Percentiles rank a stretch among this genome's conserved stretches.
Evolutionary conservation across 2,797 vertebrate genomes (phyloP).

Genomic region (Gymnoscopelus microlampas): DNA sequence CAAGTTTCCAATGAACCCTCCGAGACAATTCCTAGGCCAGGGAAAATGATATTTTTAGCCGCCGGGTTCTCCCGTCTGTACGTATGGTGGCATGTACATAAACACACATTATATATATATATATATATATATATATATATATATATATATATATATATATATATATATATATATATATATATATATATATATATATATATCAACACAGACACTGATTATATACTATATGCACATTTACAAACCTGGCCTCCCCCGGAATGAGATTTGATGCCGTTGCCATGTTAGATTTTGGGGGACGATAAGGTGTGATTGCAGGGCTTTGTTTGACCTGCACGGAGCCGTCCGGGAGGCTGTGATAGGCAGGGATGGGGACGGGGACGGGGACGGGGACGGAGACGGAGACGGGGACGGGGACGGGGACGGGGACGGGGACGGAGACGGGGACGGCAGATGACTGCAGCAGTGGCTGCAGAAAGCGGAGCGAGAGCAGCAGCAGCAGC

Average conservation of each 20-base stretch:
- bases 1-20: constrained; percentile 81
- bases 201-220: too few species aligned
- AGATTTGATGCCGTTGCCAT: constrained; percentile 54
- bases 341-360: constrained; percentile 1
- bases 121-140: too few species aligned
- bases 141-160: too few species aligned
- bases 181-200: too few species aligned
- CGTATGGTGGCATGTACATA: constrained; percentile 36
- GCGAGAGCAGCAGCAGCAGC: constrained; percentile 1
- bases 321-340: constrained; percentile 35
- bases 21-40: constrained; percentile 76
- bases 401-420: constrained; percentile 20
- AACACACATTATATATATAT: constrained; percentile 7
- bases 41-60: constrained; percentile 73
- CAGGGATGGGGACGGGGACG: constrained; percentile 20
- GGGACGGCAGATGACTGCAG: neutral
- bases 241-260: constrained; percentile 41
- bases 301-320: constrained; percentile 20
- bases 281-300: constrained; percentile 30
- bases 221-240: constrained; percentile 22
- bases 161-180: too few species aligned
- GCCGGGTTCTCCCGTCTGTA: constrained; percentile 42
- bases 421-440: neutral
- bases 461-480: constrained; percentile 2
- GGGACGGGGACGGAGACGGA: neutral